Evolutionary conservation across 2,888 invertebrate species (phyloP).

Genomic region (Cenopis cana): DNA sequence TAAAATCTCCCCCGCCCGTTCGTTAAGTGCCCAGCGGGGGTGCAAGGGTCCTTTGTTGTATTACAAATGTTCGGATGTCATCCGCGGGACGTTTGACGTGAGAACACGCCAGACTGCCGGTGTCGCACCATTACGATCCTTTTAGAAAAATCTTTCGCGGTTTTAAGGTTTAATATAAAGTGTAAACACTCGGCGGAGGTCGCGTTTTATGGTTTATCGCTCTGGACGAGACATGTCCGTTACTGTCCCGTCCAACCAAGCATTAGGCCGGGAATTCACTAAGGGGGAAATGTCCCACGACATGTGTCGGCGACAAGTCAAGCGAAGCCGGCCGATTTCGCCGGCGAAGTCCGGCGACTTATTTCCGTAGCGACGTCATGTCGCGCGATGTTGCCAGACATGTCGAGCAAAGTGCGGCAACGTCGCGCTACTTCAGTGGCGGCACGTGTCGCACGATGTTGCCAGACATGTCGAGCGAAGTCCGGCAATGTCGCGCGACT

Average conservation of each 20-base stretch:
- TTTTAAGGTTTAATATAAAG: conserved; percentile 13
- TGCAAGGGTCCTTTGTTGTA: conserved; percentile 78
- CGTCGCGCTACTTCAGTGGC: no score
- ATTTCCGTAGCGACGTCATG: no score
- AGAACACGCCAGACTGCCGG: conserved; percentile 73
- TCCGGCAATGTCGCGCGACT: no score
- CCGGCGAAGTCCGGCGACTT: no score
- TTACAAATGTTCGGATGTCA: conserved; percentile 82
- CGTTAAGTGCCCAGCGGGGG: conserved; percentile 63
- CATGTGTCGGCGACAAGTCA: no score
- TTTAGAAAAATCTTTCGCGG: conserved; percentile 24
- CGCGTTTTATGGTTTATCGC: background rate
- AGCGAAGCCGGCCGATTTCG: no score
- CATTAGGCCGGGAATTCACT: no score
- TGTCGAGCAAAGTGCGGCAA: no score
- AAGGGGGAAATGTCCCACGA: no score
- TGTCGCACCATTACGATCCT: conserved; percentile 21
- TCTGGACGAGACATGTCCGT: background rate
- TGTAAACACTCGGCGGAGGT: background rate
- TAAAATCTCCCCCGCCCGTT: conserved; percentile 55
- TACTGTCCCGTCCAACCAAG: background rate
- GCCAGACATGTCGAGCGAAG: no score
- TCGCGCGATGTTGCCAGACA: no score
- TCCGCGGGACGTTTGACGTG: conserved; percentile 76
- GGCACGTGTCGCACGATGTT: no score